These are phyloP conservation scores for Cetonia aurata DNA, from an alignment of 2,888 invertebrate genomes.

Conservation along the genomic window DNA sequence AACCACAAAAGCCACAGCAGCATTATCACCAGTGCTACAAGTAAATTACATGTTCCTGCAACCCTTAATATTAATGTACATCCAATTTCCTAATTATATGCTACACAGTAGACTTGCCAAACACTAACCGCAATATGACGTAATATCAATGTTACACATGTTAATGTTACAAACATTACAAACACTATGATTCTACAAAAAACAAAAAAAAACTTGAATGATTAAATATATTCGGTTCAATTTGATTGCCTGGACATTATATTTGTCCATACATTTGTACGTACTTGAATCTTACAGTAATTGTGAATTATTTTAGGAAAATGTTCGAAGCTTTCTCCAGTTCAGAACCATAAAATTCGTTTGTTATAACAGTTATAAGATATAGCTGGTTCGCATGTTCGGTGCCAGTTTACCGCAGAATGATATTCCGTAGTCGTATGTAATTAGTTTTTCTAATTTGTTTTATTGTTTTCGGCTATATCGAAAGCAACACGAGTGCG, in stretches of 20 bases:
- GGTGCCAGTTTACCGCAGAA: slow-evolving; percentile 30
- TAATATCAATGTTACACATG: not conserved
- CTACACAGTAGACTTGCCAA: too few species aligned
- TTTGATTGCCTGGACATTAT: too few species aligned
- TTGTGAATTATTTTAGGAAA: slow-evolving; percentile 21
- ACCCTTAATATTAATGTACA: too few species aligned
- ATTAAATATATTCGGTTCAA: too few species aligned
- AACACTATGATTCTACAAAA: too few species aligned
- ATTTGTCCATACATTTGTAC: not conserved
- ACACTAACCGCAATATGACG: not conserved
- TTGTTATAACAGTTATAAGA: slow-evolving; percentile 29
- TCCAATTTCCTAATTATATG: too few species aligned
- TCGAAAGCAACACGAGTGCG: slow-evolving; percentile 11
- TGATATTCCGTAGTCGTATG: slow-evolving; percentile 29
- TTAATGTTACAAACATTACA: too few species aligned
- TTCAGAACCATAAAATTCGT: slow-evolving; percentile 16
- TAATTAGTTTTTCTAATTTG: slow-evolving; percentile 36
- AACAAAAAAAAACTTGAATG: too few species aligned
- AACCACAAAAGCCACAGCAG: too few species aligned
- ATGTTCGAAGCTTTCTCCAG: slow-evolving; percentile 18
- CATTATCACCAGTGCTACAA: too few species aligned
- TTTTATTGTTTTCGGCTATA: slow-evolving; percentile 36
- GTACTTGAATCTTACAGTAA: slow-evolving; percentile 6
- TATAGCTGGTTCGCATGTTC: slow-evolving; percentile 34
- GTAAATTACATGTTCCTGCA: too few species aligned